Percentiles rank a stretch among this genome's conserved stretches.
Evolutionary conservation across 2,888 invertebrate genomes (phyloP).

Genomic region (Euzophera pinguis): DNA sequence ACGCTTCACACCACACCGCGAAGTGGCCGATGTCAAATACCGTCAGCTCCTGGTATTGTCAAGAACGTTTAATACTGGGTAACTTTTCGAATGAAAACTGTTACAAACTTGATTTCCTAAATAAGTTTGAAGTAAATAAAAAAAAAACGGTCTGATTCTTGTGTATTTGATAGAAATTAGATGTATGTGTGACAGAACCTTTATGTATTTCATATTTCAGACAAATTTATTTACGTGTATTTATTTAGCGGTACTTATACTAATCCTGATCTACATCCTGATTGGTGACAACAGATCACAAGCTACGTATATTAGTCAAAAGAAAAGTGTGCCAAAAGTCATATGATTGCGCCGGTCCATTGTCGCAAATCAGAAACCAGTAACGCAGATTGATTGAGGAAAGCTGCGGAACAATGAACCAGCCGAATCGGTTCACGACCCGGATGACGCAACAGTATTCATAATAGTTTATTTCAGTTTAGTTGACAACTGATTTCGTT

Average conservation of each 20-base stretch:
- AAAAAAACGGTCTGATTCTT: too few species aligned
- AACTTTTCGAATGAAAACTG: too few species aligned
- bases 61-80: background rate
- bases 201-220: too few species aligned
- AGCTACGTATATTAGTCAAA: background rate
- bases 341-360: background rate
- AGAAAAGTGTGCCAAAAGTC: conserved; percentile 2
- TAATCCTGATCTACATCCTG: too few species aligned
- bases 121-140: too few species aligned
- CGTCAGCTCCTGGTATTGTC: conserved; percentile 83
- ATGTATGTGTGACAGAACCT: too few species aligned
- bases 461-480: too few species aligned
- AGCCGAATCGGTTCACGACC: background rate
- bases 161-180: too few species aligned
- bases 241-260: too few species aligned
- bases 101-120: too few species aligned
- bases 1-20: conserved; percentile 95
- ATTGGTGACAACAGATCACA: background rate
- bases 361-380: background rate
- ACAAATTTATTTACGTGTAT: too few species aligned
- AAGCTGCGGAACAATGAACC: background rate
- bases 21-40: conserved; percentile 96
- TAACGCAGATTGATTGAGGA: background rate
- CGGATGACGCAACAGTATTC: background rate
- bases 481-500: too few species aligned